Evolutionary conservation across 2,888 invertebrate species (phyloP).

Genomic region (Drosophila suboccidentalis): DNA sequence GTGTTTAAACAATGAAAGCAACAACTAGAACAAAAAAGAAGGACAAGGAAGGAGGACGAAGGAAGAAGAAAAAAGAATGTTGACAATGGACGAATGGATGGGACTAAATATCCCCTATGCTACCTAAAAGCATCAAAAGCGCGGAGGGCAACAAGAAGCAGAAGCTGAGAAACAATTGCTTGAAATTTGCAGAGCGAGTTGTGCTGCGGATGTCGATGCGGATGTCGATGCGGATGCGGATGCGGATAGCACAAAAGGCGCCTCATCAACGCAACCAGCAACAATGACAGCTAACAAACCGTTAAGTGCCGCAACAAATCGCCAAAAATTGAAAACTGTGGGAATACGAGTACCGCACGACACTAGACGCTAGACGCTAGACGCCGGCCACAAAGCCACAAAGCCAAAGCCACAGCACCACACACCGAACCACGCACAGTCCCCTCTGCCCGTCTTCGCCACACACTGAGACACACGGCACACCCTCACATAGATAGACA

Average conservation of each 20-base stretch:
- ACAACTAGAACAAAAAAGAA: slow-evolving; percentile 13
- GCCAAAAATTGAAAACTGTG: slow-evolving; percentile 81
- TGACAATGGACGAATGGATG: slow-evolving; percentile 48
- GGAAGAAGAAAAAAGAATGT: slow-evolving; percentile 25
- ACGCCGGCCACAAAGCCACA: slow-evolving; percentile 34
- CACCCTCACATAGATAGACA: slow-evolving; percentile 50
- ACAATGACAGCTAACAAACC: slow-evolving; percentile 81
- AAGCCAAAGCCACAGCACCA: slow-evolving; percentile 29
- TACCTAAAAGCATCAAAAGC: slow-evolving; percentile 9
- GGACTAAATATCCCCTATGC: slow-evolving; percentile 20
- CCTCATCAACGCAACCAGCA: slow-evolving; percentile 70
- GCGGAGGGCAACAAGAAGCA: background rate
- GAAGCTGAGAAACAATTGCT: slow-evolving; percentile 51
- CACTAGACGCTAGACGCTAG: slow-evolving; percentile 18
- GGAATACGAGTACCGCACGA: slow-evolving; percentile 69
- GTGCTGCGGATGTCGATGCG: slow-evolving; percentile 14
- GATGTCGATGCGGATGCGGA: slow-evolving; percentile 15
- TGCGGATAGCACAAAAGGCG: slow-evolving; percentile 64
- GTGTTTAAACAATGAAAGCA: slow-evolving; percentile 57
- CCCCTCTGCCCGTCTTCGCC: slow-evolving; percentile 10
- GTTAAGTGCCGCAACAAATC: slow-evolving; percentile 81
- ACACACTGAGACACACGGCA: slow-evolving; percentile 22
- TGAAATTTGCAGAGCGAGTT: slow-evolving; percentile 32
- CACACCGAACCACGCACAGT: slow-evolving; percentile 22
- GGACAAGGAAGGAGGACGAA: background rate